Evolutionary conservation across 2,113 vertebrate species (phyloP).

Genomic region (Xiphorhynchus elegans): DNA sequence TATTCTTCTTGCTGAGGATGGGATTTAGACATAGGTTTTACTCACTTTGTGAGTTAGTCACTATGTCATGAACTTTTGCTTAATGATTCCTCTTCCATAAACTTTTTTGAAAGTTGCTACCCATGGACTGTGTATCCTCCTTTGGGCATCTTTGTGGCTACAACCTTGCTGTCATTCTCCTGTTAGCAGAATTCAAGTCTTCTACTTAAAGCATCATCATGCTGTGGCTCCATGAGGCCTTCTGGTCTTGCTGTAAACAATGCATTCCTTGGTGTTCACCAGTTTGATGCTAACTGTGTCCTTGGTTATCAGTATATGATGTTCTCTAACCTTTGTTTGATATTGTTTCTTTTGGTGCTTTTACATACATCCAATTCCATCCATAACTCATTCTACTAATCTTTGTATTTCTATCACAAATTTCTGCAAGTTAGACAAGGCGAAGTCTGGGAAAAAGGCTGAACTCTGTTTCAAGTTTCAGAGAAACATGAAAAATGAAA

Average conservation of each 20-base stretch:
- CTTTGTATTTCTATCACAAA: neutral
- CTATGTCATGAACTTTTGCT: neutral
- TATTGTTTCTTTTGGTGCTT: neutral
- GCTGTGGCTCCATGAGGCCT: neutral
- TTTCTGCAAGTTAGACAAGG: neutral
- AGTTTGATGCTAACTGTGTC: neutral
- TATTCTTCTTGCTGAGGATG: neutral
- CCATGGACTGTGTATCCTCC: neutral
- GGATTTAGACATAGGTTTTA: neutral
- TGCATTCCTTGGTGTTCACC: neutral
- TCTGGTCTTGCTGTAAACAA: neutral
- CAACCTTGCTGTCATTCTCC: neutral
- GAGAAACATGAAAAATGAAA: neutral
- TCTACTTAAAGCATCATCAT: neutral
- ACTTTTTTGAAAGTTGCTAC: neutral
- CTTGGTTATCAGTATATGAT: neutral
- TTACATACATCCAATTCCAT: neutral
- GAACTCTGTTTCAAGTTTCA: neutral
- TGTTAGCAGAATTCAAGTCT: neutral
- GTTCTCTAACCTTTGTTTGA: neutral
- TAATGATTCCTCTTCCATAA: neutral
- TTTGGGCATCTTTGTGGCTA: neutral
- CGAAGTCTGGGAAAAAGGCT: neutral
- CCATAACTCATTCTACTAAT: neutral
- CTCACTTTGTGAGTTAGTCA: neutral